A percentile compares a stretch with the other conserved stretches of the same genome.
Conservation (phyloP, 1,140 invertebrate genomes). For the Cecropterus lyciades region DNA sequence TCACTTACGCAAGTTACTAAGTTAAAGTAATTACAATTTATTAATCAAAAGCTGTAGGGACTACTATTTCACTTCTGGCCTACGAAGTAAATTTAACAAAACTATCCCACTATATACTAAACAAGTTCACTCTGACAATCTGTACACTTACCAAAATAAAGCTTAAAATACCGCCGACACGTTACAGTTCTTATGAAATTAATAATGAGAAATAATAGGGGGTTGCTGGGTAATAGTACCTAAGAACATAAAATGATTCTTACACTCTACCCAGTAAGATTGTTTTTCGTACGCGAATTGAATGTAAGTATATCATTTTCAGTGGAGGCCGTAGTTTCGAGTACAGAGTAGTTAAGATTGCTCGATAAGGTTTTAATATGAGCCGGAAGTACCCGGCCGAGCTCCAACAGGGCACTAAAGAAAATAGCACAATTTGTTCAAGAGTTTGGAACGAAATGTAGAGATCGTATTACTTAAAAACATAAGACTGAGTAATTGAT, state of each 20-base stretch:
- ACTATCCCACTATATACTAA: too few relatives aligned
- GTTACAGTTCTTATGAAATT: constrained; percentile 73
- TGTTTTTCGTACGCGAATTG: constrained; percentile 46
- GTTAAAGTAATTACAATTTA: too few relatives aligned
- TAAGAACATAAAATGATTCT: constrained; percentile 39
- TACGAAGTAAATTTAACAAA: too few relatives aligned
- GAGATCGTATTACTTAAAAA: not conserved
- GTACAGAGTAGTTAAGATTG: constrained; percentile 79
- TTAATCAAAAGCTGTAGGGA: too few relatives aligned
- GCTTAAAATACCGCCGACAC: constrained; percentile 42
- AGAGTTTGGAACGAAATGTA: constrained; percentile 31
- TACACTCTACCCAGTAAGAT: constrained; percentile 41
- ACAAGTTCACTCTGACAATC: not conserved
- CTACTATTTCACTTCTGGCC: too few relatives aligned
- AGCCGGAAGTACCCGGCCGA: constrained; percentile 70
- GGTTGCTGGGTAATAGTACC: constrained; percentile 36
- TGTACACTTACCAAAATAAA: constrained; percentile 42
- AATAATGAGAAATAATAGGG: constrained; percentile 75
- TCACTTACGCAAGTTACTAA: too few relatives aligned
- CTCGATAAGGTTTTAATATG: constrained; percentile 80
- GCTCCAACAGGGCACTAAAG: constrained; percentile 57
- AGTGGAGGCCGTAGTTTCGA: constrained; percentile 72
- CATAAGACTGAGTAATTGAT: not conserved
- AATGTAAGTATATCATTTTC: constrained; percentile 75
- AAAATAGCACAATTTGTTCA: constrained; percentile 70